Evolutionary conservation across 1,140 invertebrate genomes (phyloP).

Genomic region (Pristionchus pacificus): DNA sequence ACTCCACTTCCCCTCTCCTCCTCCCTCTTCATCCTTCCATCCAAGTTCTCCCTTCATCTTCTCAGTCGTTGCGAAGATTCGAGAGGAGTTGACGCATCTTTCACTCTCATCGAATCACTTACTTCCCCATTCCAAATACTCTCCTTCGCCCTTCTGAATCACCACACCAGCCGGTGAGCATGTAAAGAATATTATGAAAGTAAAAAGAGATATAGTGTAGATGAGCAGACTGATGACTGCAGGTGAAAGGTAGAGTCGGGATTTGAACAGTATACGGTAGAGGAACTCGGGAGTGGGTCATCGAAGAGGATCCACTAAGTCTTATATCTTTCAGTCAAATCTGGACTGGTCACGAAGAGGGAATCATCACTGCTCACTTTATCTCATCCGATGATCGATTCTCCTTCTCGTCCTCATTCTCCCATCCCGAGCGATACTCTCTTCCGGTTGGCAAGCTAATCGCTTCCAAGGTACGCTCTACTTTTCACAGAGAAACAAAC

Average conservation of each 20-base stretch:
- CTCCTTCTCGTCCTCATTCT: conserved; percentile 38
- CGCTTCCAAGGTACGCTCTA: neutral
- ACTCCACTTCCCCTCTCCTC: neutral
- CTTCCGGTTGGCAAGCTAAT: neutral
- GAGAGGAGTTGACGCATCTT: conserved; percentile 4
- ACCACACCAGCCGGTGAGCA: neutral
- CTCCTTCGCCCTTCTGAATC: conserved; percentile 1
- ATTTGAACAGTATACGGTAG: too few relatives aligned
- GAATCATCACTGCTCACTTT: conserved; percentile 28
- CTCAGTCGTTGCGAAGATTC: conserved; percentile 4
- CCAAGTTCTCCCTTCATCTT: neutral
- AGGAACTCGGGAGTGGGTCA: too few relatives aligned
- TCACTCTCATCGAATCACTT: conserved; percentile 1
- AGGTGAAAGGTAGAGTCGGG: too few relatives aligned
- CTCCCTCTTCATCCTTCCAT: neutral
- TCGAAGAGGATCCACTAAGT: too few relatives aligned
- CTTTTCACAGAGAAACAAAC: too few relatives aligned
- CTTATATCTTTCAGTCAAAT: conserved; percentile 28
- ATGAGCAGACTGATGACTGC: too few relatives aligned
- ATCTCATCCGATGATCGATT: conserved; percentile 21
- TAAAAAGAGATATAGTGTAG: too few relatives aligned
- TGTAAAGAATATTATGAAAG: too few relatives aligned
- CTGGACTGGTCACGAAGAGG: conserved; percentile 36
- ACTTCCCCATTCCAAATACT: neutral
- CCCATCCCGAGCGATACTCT: conserved; percentile 11